Evolutionary conservation across 2,113 vertebrate genomes (phyloP), one percentile per base, ranked within the genome.

Genomic region (Serilophus lunatus): DNA sequence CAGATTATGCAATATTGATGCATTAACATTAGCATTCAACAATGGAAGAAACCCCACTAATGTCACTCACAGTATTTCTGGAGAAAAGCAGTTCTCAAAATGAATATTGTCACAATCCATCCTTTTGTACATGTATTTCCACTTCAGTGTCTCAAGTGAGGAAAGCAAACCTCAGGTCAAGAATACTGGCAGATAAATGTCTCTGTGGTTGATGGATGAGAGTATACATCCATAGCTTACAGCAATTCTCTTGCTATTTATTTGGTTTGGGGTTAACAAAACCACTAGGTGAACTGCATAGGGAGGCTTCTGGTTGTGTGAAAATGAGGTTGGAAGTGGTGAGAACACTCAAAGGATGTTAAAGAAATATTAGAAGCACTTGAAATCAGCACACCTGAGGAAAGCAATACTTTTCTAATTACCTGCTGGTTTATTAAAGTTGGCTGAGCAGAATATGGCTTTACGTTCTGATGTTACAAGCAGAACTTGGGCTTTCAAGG

Each of bases 361-460:
- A 65, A 63, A 61, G 38, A 74, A 91, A 65, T 81, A 93, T 50
- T 80, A 90, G 88, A 94, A 88, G 80, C 47, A 44, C 75, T 69
- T 4, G 3, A 81, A 83, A 54, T 36, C 13, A 59, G 53, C 76
- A 92, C 79, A 82, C 15, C 47, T 72, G 56, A 92, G 79, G 76
- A 94, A 90, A 85, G 75, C 68, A 90, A 28, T 64, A 79, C 50
- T 94, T 90, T 56, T 70, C 47, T 86, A 90, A 86, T 74, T 76
- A 71, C 44, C 47, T 64, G 33, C 15, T 80, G 49, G 42, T 57
- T 64, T 38, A 47, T 66, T 94, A 66, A 66, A 93, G 50, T 12
- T 56, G 78, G 38, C 68, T 83, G 82, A 94, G 76, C 40, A 74
- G 68, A 84, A 51, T 42, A 47, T 50, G 42, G 77, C 54, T 90